Conservation (phyloP, 2,113 vertebrate genomes). For the Thermophis baileyi region DNA sequence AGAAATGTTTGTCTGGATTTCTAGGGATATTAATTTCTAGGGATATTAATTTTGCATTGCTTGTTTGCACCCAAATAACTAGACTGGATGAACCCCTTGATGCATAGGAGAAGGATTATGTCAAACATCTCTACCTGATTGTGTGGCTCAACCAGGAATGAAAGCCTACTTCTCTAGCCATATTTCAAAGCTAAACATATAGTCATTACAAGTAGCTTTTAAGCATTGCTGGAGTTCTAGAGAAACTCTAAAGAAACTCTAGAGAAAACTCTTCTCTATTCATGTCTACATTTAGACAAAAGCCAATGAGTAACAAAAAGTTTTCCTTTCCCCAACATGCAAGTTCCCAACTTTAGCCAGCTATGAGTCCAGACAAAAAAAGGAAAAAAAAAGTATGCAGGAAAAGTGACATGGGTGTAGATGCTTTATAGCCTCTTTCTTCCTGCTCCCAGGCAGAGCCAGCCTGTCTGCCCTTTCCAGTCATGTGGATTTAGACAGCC, state of each 20-base stretch:
- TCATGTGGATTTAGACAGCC: conserved; percentile 98
- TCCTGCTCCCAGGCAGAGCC: conserved; percentile 90
- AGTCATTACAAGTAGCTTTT: neutral
- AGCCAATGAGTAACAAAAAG: fast-evolving
- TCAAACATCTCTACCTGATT: neutral
- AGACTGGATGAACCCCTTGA: neutral
- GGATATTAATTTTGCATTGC: neutral
- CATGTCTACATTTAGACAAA: neutral
- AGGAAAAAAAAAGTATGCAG: conserved; percentile 33
- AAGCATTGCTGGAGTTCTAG: neutral
- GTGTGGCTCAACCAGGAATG: neutral
- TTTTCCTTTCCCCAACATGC: neutral
- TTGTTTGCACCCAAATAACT: neutral
- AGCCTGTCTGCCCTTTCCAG: conserved; percentile 95
- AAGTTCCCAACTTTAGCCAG: neutral
- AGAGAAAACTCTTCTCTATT: neutral
- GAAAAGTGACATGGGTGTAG: conserved; percentile 46
- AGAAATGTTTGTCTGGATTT: neutral
- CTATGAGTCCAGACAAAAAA: neutral
- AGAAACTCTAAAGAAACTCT: neutral
- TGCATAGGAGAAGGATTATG: no score
- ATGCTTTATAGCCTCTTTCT: conserved; percentile 75
- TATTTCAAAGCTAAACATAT: neutral
- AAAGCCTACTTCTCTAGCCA: neutral
- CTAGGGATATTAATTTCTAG: neutral